Percentiles rank a stretch among this genome's conserved stretches.
phyloP scores from a whole-genome alignment of 1,140 invertebrate genomes.

The Chlorops oryzae region DNA sequence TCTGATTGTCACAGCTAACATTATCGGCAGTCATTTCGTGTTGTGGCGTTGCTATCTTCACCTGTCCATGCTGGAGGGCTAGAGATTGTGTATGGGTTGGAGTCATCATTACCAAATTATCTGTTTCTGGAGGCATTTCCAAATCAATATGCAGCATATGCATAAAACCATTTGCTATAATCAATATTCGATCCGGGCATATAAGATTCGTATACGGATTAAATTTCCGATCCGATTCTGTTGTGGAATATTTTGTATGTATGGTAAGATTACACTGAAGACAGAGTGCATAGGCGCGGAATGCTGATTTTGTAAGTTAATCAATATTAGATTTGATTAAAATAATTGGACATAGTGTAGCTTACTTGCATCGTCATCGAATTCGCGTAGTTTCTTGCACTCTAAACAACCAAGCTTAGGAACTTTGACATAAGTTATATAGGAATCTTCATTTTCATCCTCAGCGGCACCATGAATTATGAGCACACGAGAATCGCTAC shows the following conservation, averaged over 20 bases:
- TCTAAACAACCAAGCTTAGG: slow-evolving; percentile 47
- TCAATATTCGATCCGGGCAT: slow-evolving; percentile 41
- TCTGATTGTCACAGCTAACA: slow-evolving; percentile 31
- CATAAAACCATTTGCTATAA: slow-evolving; percentile 44
- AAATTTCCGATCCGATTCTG: slow-evolving; percentile 41
- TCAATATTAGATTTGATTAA: not conserved
- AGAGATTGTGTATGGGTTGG: not conserved
- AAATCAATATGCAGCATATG: slow-evolving; percentile 44
- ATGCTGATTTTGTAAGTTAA: slow-evolving; percentile 21
- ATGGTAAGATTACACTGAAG: slow-evolving; percentile 46
- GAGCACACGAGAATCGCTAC: slow-evolving; percentile 51
- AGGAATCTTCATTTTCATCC: slow-evolving; percentile 45
- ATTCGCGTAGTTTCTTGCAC: slow-evolving; percentile 37
- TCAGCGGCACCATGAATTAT: slow-evolving; percentile 52
- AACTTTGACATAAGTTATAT: slow-evolving; percentile 46
- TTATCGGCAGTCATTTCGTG: slow-evolving; percentile 3
- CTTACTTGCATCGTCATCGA: slow-evolving; percentile 36
- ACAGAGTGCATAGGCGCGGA: slow-evolving; percentile 39
- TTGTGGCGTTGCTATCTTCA: not conserved
- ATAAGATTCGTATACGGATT: slow-evolving; percentile 41
- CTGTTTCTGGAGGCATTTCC: slow-evolving; percentile 12
- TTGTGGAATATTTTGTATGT: slow-evolving; percentile 45
- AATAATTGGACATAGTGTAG: slow-evolving; percentile 2
- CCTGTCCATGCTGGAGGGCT: slow-evolving; percentile 1
- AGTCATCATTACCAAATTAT: not conserved